phyloP scores from a whole-genome alignment of 1,140 invertebrate genomes.

The Rhynchophorus ferrugineus region DNA sequence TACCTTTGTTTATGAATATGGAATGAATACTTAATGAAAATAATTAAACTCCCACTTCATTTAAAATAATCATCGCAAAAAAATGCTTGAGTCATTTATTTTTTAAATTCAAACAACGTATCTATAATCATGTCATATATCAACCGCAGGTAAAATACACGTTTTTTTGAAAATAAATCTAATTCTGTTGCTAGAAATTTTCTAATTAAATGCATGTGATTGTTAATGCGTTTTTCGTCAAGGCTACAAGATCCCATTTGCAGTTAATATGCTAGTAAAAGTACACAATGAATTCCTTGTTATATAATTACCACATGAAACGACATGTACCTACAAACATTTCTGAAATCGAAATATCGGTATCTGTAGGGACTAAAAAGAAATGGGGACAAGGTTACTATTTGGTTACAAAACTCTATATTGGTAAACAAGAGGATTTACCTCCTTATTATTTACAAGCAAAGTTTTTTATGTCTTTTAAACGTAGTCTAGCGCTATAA shows the following conservation, averaged over 20 bases:
- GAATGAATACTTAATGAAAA: neutral
- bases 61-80: neutral
- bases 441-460: too few species aligned
- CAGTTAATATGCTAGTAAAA: neutral
- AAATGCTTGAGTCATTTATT: neutral
- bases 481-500: too few species aligned
- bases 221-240: too few species aligned
- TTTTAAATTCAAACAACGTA: too few species aligned
- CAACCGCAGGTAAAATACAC: too few species aligned
- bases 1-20: neutral
- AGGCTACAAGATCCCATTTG: neutral
- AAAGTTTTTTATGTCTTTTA: too few species aligned
- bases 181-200: too few species aligned
- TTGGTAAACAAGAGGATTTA: neutral
- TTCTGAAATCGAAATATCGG: neutral
- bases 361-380: neutral
- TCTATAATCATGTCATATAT: too few species aligned
- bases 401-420: neutral
- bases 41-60: neutral
- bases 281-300: neutral
- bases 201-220: too few species aligned
- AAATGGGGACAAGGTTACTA: neutral
- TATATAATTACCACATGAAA: neutral
- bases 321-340: neutral
- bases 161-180: too few species aligned